Evolutionary conservation across 2,888 invertebrate species (phyloP).

Genomic region (Poecilobothrus nobilitatus): DNA sequence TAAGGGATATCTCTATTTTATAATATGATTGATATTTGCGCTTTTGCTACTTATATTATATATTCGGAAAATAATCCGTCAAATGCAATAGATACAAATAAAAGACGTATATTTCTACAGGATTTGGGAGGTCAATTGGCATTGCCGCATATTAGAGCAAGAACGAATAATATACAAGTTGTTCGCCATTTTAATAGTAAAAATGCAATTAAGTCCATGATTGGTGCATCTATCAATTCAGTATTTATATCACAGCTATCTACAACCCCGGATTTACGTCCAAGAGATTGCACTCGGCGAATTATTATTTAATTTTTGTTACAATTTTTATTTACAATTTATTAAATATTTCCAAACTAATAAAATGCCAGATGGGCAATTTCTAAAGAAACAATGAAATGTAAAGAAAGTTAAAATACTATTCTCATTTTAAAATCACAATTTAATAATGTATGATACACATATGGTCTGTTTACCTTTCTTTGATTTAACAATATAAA

Average conservation of each 20-base stretch:
- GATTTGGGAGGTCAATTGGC: background rate
- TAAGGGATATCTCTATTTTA: background rate
- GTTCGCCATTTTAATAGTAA: background rate
- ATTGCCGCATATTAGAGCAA: background rate
- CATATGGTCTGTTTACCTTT: too few species aligned
- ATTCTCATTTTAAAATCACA: too few species aligned
- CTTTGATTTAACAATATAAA: too few species aligned
- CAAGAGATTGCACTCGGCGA: background rate
- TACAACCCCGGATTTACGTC: too few species aligned
- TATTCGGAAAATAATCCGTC: background rate
- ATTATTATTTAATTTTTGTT: too few species aligned
- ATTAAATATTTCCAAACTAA: too few species aligned
- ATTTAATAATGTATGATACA: too few species aligned
- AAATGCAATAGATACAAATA: background rate
- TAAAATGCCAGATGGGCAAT: too few species aligned
- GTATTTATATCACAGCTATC: background rate
- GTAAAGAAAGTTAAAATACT: too few species aligned
- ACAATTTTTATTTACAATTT: too few species aligned
- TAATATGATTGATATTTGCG: too few species aligned
- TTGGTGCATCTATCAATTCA: background rate
- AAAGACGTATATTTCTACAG: background rate
- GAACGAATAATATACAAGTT: background rate
- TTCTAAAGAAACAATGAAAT: too few species aligned
- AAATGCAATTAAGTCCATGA: background rate
- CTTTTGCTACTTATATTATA: background rate